Evolutionary conservation across 2,888 invertebrate genomes (phyloP), one percentile per base, ranked within the genome.

Genomic region (Saturnia japonica): DNA sequence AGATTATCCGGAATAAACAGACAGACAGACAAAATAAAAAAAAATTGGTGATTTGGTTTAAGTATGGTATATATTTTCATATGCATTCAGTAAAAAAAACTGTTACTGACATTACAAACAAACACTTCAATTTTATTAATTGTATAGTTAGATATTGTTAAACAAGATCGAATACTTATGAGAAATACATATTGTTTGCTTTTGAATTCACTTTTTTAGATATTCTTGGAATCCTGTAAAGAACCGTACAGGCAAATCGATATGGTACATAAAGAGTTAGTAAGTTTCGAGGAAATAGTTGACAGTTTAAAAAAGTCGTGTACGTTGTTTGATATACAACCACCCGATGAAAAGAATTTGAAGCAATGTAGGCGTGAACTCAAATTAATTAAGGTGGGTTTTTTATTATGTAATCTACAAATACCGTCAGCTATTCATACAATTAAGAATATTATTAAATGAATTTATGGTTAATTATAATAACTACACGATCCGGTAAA

Each of bases 301-400:
- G 90, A 94, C 0, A 93, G 93, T 9, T 87, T 99, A 25, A 94
- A 95, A 45, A 96, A 96, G 60, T 97, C 98, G 8, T 97, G 98
- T 0, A 91, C 94, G 42, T 94, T 99, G 72, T 99, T 99, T 85
- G 99, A 99, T 84, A 96, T 99, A 64, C 96, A 95, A 77, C 95
- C 97, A 12, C 97, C 97, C 0, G 98, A 99, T 82, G 97, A 97
- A 79, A 96, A 96, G 80, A 95, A 96, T 76, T 90, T 99, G 25
- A 96, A 96, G 78, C 93, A 95, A 71, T 96, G 97, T 72, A 95
- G 97, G 64, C 96, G 96, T 74, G 98, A 99, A 87, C 85, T 99
- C 28, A 96, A 95, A 78, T 92, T 96, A 79, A 81, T 95, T 19
- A 98, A 98, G 90, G 96, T 96, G 82, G 68, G 67, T 64, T 34